Evolutionary conservation across 2,113 vertebrate species (phyloP), one percentile per base, ranked within the genome.

Genomic region (Centropristis striata): DNA sequence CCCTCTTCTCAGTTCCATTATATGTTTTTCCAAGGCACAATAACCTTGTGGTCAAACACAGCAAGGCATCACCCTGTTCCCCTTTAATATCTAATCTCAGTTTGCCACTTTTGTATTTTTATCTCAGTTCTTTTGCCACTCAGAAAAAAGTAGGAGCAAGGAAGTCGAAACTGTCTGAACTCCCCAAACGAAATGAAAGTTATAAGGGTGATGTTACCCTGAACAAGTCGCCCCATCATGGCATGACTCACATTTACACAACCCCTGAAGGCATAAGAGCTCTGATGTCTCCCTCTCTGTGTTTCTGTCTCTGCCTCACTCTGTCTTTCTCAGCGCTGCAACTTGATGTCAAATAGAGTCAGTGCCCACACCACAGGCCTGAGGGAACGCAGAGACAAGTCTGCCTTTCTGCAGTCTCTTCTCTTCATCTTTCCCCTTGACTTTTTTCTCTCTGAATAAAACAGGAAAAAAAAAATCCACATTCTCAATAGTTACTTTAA

Each of bases 321-420:
- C 88, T 61, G 88, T 88, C 91, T 90, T 90, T 88, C 90, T 86
- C 86, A 66, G 84, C 44, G 49, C 84, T 64, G 88, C 78, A 86
- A 88, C 89, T 84, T 37, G 72, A 83, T 92, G 92, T 93, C 92
- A 93, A 92, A 93, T 90, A 87, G 88, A 92, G 92, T 93, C 91
- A 88, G 91, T 88, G 92, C 86, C 90, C 89, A 88, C 86, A 88
- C 87, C 89, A 71, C 80, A 55, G 90, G 89, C 92, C 92, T 89
- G 75, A 86, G 90, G 92, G 92, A 90, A 88, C 68, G 18, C 25
- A 57, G 66, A 91, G 91, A 92, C 90, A 90, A 91, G 87, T 90
- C 87, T 86, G 82, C 83, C 83, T 85, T 83, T 86, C 84, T 81
- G 80, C 84, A 83, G 83, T 81, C 87, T 71, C 42, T 59, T 81